Evolutionary conservation across 2,888 invertebrate species (phyloP).

Genomic region (Actias luna): DNA sequence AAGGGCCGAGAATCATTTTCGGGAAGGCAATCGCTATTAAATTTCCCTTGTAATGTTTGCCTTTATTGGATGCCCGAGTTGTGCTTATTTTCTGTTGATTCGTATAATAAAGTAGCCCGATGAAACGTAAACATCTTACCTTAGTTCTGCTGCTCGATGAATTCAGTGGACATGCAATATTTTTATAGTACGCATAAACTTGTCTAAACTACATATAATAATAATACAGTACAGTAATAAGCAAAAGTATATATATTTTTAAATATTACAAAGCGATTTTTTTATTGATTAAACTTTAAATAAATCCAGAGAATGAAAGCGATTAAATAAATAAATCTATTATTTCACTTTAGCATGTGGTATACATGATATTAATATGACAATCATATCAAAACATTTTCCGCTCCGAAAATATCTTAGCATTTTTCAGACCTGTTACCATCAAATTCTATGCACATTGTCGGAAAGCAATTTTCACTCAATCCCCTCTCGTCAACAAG

Average conservation of each 20-base stretch:
- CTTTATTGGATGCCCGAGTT: slow-evolving; percentile 26
- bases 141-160: background rate
- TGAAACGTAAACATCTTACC: slow-evolving; percentile 20
- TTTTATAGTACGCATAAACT: background rate
- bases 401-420: slow-evolving; percentile 26
- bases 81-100: slow-evolving; percentile 29
- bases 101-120: slow-evolving; percentile 24
- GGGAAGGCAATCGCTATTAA: slow-evolving; percentile 26
- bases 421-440: slow-evolving; percentile 50
- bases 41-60: slow-evolving; percentile 26
- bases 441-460: slow-evolving; percentile 76
- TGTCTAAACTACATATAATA: too few species aligned
- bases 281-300: too few species aligned
- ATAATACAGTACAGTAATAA: too few species aligned
- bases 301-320: too few species aligned
- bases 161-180: background rate
- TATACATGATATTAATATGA: background rate
- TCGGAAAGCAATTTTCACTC: slow-evolving; percentile 78
- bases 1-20: slow-evolving; percentile 24
- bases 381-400: slow-evolving; percentile 12
- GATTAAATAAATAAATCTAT: background rate
- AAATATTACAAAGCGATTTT: too few species aligned
- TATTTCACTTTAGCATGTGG: background rate
- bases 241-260: too few species aligned
- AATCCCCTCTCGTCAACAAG: slow-evolving; percentile 77